Evolutionary conservation across 2,888 invertebrate genomes (phyloP).

Genomic region (Hydroisotoma schaefferi): DNA sequence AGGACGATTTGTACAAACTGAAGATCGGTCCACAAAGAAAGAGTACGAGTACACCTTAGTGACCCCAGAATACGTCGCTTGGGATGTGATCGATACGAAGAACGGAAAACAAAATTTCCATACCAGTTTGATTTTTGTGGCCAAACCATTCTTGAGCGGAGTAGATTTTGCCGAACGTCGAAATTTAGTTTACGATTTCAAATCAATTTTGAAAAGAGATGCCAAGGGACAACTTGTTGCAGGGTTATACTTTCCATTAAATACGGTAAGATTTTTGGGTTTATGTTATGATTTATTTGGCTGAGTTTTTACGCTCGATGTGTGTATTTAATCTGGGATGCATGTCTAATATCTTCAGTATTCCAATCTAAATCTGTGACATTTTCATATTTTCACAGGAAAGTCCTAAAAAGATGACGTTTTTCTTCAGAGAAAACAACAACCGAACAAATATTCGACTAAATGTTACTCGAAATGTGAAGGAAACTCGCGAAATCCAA

Average conservation of each 20-base stretch:
- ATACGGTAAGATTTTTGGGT: slow-evolving; percentile 49
- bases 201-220: slow-evolving; percentile 69
- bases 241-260: slow-evolving; percentile 79
- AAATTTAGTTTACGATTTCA: slow-evolving; percentile 78
- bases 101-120: slow-evolving; percentile 57
- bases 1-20: slow-evolving; percentile 81
- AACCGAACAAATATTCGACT: slow-evolving; percentile 49
- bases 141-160: slow-evolving; percentile 72
- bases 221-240: slow-evolving; percentile 78
- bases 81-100: slow-evolving; percentile 73
- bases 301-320: too few relatives aligned
- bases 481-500: slow-evolving; percentile 52
- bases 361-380: not conserved
- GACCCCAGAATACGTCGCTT: slow-evolving; percentile 72
- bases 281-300: not conserved
- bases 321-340: too few relatives aligned
- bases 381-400: slow-evolving; percentile 20
- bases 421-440: slow-evolving; percentile 47
- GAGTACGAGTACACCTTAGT: slow-evolving; percentile 79
- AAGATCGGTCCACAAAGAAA: slow-evolving; percentile 62
- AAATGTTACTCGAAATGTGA: slow-evolving; percentile 59
- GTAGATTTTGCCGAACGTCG: slow-evolving; percentile 83
- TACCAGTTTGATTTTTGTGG: slow-evolving; percentile 71
- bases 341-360: not conserved
- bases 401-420: slow-evolving; percentile 36